Evolutionary conservation across 2,888 invertebrate genomes (phyloP).

Genomic region (Phaedon cochleariae): DNA sequence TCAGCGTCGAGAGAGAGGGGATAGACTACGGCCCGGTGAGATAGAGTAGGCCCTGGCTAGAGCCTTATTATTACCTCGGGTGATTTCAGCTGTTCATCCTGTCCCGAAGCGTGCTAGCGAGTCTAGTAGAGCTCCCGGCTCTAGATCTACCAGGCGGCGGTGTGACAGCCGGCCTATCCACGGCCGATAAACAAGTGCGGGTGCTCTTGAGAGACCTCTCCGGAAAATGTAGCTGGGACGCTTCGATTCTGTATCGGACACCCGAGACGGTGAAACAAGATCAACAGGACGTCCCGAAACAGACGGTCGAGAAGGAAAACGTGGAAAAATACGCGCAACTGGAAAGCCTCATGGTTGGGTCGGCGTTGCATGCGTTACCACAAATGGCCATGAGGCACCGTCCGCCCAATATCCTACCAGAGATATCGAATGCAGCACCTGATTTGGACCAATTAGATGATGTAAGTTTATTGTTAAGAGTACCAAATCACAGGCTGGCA

Average conservation of each 20-base stretch:
- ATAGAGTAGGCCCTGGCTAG: too few relatives aligned
- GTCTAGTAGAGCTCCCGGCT: conserved; percentile 88
- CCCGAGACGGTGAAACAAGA: conserved; percentile 62
- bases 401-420: conserved; percentile 80
- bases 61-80: too few relatives aligned
- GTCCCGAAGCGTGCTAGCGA: conserved; percentile 83
- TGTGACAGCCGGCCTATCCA: conserved; percentile 78
- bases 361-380: conserved; percentile 61
- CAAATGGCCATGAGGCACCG: conserved; percentile 76
- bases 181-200: conserved; percentile 80
- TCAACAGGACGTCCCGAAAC: not conserved
- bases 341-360: conserved; percentile 55
- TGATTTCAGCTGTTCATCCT: conserved; percentile 81
- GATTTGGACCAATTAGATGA: conserved; percentile 94
- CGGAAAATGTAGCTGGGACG: conserved; percentile 97
- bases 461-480: too few relatives aligned
- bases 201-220: conserved; percentile 88
- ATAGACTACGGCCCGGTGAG: too few relatives aligned
- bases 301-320: conserved; percentile 16
- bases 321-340: conserved; percentile 49
- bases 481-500: too few relatives aligned
- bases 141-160: conserved; percentile 82
- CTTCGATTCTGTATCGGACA: conserved; percentile 86
- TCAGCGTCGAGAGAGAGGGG: too few relatives aligned
- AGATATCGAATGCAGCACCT: conserved; percentile 81